Evolutionary conservation across 1,140 invertebrate species (phyloP).

Genomic region (Cotesia vestalis): DNA sequence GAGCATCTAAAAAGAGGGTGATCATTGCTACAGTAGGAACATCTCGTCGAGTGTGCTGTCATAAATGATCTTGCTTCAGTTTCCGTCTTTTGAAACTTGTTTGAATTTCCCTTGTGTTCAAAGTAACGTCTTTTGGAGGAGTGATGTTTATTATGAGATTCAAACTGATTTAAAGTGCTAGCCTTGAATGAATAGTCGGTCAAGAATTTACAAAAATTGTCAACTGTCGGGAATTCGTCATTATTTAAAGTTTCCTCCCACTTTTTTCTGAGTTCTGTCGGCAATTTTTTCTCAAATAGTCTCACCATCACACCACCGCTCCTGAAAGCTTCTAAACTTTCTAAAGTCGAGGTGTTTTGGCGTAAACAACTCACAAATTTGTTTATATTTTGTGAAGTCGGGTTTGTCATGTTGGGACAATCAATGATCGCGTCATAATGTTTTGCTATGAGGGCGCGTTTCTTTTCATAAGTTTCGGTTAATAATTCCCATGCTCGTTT

Average conservation of each 20-base stretch:
- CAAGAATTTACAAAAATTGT: no score
- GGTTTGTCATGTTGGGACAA: slow-evolving; percentile 3
- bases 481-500: slow-evolving; percentile 39
- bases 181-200: no score
- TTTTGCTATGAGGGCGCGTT: slow-evolving; percentile 32
- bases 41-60: no score
- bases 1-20: no score
- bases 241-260: not conserved
- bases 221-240: no score
- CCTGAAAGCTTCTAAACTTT: slow-evolving; percentile 9
- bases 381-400: slow-evolving; percentile 27
- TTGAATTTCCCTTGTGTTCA: no score
- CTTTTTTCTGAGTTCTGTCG: slow-evolving; percentile 29
- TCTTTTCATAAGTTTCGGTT: slow-evolving; percentile 34
- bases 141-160: no score
- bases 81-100: no score
- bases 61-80: no score
- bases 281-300: slow-evolving; percentile 28
- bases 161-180: no score
- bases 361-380: slow-evolving; percentile 32
- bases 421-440: slow-evolving; percentile 37
- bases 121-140: no score
- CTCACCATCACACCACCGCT: slow-evolving; percentile 17
- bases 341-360: slow-evolving; percentile 30
- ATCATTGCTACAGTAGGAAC: no score